These are phyloP conservation scores for Perca schrenkii DNA, from an alignment of 2,113 vertebrate species.

Conservation along the genomic window DNA sequence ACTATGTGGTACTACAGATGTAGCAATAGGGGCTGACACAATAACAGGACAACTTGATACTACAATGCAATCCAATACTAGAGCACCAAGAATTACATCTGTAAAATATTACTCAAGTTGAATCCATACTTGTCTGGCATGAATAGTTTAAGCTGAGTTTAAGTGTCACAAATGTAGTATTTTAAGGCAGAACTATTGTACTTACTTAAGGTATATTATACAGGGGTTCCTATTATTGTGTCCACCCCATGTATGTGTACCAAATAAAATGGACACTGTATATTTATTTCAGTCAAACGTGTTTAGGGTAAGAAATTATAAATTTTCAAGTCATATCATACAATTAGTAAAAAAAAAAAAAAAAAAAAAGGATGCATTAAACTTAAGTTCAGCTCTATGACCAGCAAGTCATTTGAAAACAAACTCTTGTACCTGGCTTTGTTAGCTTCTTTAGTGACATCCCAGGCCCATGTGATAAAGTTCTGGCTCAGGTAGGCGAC, in stretches of 20 bases:
- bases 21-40: not conserved
- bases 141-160: not conserved
- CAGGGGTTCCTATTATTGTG: not conserved
- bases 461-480: constrained; percentile 99
- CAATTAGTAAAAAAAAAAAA: not conserved
- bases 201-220: not conserved
- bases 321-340: not conserved
- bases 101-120: not conserved
- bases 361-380: not conserved
- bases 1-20: not conserved
- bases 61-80: not conserved
- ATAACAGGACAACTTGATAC: not conserved
- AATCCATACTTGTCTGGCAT: not conserved
- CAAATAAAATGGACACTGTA: not conserved
- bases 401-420: not conserved
- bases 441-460: constrained; percentile 97
- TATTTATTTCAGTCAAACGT: not conserved
- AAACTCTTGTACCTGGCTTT: constrained; percentile 90
- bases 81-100: not conserved
- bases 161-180: not conserved
- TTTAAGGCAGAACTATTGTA: not conserved
- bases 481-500: constrained; percentile 99
- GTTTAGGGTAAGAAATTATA: not conserved
- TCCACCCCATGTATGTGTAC: not conserved
- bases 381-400: not conserved